Base-by-base conservation (phyloP, 2,113 vertebrate species). In the Sula dactylatra region DNA sequence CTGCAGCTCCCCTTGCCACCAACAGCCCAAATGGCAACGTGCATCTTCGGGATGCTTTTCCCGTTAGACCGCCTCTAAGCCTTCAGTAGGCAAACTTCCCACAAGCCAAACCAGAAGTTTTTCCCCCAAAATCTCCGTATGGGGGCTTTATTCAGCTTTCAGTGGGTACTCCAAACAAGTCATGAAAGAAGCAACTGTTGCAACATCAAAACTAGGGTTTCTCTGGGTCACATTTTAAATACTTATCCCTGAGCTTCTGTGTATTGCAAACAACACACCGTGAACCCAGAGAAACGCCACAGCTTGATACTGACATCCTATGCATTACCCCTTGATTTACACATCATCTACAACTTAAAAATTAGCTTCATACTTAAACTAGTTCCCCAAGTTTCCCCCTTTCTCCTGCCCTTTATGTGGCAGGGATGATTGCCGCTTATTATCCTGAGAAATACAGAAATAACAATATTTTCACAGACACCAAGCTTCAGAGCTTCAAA, bases 201-300 rank as follows among this genome's bases (percentile, higher is more conserved):
- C 88, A 95, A 97, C 96, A 87, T 96, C 97, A 92, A 96, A 93
- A 95, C 89, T 3, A 56, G 96, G 90, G 97, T 97, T 98, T 98
- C 97, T 95, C 97, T 90, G 97, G 97, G 97, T 96, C 97, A 97
- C 97, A 86, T 98, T 98, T 98, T 98, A 98, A 98, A 98, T 98
- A 98, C 97, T 98, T 97, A 98, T 99, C 99, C 98, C 98, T 99
- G 99, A 99, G 99, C 98, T 98, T 91, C 97, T 91, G 98, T 94
- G 97, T 81, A 50, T 95, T 97, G 95, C 88, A 47, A 93, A 86
- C 71, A 96, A 96, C 77, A 95, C 98, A 95, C 97, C 4, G 84
- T 84, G 96, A 98, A 93, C 96, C 93, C 96, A 59, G 91, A 97
- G 96, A 98, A 97, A 96, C 95, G 0, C 96, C 88, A 29, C 78